phyloP scores from a whole-genome alignment of 2,888 invertebrate species.

The Nephrocerus scutellatus region DNA sequence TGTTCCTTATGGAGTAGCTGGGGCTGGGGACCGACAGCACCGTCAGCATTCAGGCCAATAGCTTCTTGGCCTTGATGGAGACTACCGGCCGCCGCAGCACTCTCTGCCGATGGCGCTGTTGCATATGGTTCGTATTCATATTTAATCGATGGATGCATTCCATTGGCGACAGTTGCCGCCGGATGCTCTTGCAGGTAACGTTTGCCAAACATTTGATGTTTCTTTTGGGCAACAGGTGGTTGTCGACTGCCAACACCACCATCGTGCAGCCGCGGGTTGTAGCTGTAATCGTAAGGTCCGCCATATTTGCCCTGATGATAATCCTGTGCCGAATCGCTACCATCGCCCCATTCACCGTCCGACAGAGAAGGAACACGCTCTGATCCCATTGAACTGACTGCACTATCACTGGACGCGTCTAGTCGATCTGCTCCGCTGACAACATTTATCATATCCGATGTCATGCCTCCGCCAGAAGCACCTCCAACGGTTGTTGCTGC shows the following conservation, averaged over 20 bases:
- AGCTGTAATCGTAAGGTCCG: slow-evolving; percentile 64
- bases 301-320: slow-evolving; percentile 54
- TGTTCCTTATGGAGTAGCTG: too few species aligned
- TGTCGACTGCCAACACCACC: slow-evolving; percentile 51
- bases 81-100: slow-evolving; percentile 21
- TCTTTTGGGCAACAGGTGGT: slow-evolving; percentile 75
- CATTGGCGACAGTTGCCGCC: slow-evolving; percentile 6
- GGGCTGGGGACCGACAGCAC: slow-evolving; percentile 26
- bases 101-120: too few species aligned
- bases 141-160: slow-evolving; percentile 49
- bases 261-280: slow-evolving; percentile 51
- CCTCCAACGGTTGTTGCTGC: slow-evolving; percentile 16
- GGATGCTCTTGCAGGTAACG: slow-evolving; percentile 66
- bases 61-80: slow-evolving; percentile 39
- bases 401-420: slow-evolving; percentile 84
- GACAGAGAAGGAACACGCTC: slow-evolving; percentile 82
- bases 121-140: slow-evolving; percentile 53
- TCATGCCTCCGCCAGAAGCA: slow-evolving; percentile 50
- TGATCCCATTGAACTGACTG: slow-evolving; percentile 88
- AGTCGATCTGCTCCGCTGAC: slow-evolving; percentile 59
- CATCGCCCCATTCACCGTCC: slow-evolving; percentile 88
- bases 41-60: slow-evolving; percentile 18
- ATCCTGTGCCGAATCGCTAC: slow-evolving; percentile 78
- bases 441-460: too few species aligned
- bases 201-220: slow-evolving; percentile 89